Base-by-base conservation (phyloP, 2,113 vertebrate genomes). In the Sigmodon hispidus region DNA sequence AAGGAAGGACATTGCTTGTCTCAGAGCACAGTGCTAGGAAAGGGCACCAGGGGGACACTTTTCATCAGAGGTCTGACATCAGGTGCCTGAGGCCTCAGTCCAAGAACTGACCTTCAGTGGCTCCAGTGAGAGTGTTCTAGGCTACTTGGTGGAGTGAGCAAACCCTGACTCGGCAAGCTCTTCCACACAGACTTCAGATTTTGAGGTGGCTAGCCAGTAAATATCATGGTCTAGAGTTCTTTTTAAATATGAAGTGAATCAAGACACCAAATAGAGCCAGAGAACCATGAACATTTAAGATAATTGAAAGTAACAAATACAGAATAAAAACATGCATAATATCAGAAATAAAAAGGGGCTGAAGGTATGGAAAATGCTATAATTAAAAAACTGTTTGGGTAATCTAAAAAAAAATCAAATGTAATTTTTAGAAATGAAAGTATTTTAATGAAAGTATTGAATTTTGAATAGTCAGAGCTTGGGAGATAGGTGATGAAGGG, bases 401-500 rank as follows among this genome's bases (percentile, higher is more conserved):
- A 52, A 45, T 90, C 89, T 87, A 40, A 63, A 73, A 73, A 89
- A 89, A 22, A 91, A 8, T 7, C 34, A 89, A 73, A 29, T 89
- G 0, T 29, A 65, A 93, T 90, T 89, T 96, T 13, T 87, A 43
- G 65, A 92, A 70, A 95, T 89, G 19, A 85, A 84, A 73, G 16
- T 50, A 1, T 77, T 85, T 22, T 90, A n/a, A n/a, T n/a, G n/a
- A n/a, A n/a, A n/a, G n/a, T n/a, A 55, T 50, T 69, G 43, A 40
- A 77, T 50, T 61, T 40, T 48, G 43, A 86, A 50, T 17, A 86
- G 17, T 86, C 31, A 67, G 31, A 34, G 12, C 19, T 67, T 11
- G 43, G 31, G 84, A 67, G 10, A 48, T 65, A 34, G 81, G 59
- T 65, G 26, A 43, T 10, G 24, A 85, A 48, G 15, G 9, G 81